Evolutionary conservation across 1,140 invertebrate genomes (phyloP), one percentile per base, ranked within the genome.

Genomic region (Wasmannia auropunctata): DNA sequence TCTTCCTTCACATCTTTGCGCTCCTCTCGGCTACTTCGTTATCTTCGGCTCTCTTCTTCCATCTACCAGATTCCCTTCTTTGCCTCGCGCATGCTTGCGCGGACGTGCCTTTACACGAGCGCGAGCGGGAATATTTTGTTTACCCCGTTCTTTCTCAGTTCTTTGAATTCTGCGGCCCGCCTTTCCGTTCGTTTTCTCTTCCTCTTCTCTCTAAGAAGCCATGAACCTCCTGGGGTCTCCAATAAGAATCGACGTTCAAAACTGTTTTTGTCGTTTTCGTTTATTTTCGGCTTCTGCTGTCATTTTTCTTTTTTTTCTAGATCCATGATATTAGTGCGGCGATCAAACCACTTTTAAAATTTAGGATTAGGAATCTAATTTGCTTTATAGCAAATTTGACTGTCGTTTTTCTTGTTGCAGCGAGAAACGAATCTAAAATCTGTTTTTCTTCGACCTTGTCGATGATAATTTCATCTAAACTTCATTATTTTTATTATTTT

Each of bases 71-170:
- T 1, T 19, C 6, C 10, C 37, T 70, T 74, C 8, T 19, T 67
- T 74, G 60, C 63, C 69, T 69, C 28, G 69, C 54, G 85, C 65
- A 74, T 49, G 43, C 84, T 65, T 80, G 67, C 86, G 85, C 72
- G 22, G 31, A 43, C 37, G 70, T 84, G 86, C 25, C n/a, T 77
- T 28, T 81, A 40, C 75, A 85, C 67, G 70, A 85, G 88, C 88
- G 63, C 88, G 63, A 63, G 86, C 89, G 92, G 88, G 93, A 94
- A 94, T 94, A 95, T 95, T 95, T 95, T 94, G 93, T 94, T 94
- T 94, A 95, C 93, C 89, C 94, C 94, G 92, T 90, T 72, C 51
- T 93, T 89, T 88, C 34, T 54, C 91, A 92, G 93, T 95, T 94
- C 93, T 95, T 93, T 94, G 93, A 94, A 95, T 94, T 91, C 92